Base-by-base conservation (phyloP, 2,113 vertebrate species). In the Ceyx margarethae region DNA sequence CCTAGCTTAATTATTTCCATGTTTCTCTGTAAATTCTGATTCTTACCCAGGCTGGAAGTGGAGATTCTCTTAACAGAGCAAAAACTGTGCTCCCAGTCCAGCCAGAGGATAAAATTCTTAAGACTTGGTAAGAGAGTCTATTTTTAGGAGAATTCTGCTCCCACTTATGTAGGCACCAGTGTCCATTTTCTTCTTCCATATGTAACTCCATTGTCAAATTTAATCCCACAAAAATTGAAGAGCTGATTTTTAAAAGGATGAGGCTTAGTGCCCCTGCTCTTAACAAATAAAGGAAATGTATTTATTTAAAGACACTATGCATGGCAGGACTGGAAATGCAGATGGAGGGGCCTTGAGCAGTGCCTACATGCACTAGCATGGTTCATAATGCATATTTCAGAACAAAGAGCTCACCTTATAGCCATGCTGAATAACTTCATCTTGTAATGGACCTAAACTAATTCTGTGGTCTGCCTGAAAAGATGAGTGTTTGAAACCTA, bases 1-100 rank as follows among this genome's bases (percentile, higher is more conserved):
- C 31, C 22, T 33, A 15, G 25, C 84, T 96, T 94, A 88, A 95
- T 86, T 94, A 91, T 79, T 96, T 95, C 78, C 91, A 95, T 8
- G 7, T 92, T 93, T 87, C 54, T 65, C 54, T 90, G 25, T 73
- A 56, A 88, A 56, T 13, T 22, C 29, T 10, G 13, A 42, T 66
- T 82, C 33, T n/a, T 66, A 33, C 33, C 15, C 25, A 29, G 33
- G 16, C 58, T 95, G 71, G 23, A 84, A 68, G 53, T 13, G 37
- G 66, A 75, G 35, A 26, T 91, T 87, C 45, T 81, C 40, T 75
- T 48, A 33, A 35, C 15, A 6, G 1, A 62, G 54, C 6, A 62
- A 89, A 76, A 46, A 10, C 50, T n/a, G 11, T 66, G 31, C 16
- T 87, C 26, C 14, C 15, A 25, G 2, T 29, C 28, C n/a, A 21